phyloP scores from a whole-genome alignment of 2,113 vertebrate genomes.

The Chaetorhynchus papuensis region DNA sequence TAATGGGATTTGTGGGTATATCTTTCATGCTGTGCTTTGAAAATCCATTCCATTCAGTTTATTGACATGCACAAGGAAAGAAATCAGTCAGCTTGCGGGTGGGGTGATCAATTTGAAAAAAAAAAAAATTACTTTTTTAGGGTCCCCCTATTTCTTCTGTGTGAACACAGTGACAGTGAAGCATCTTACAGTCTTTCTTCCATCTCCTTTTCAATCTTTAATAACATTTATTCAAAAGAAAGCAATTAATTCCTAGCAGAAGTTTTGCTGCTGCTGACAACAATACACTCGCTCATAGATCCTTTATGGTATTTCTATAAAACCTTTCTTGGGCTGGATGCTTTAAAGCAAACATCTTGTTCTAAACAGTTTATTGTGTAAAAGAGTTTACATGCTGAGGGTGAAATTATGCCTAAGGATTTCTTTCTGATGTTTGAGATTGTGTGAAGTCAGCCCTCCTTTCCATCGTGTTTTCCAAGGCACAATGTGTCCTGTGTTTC shows the following conservation, averaged over 20 bases:
- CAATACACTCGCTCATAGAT: neutral
- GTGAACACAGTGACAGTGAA: neutral
- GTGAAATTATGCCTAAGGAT: neutral
- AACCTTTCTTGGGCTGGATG: neutral
- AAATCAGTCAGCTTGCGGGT: slow-evolving; percentile 30
- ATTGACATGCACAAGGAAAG: slow-evolving; percentile 25
- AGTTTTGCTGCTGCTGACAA: neutral
- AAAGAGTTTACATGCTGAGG: neutral
- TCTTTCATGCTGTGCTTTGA: slow-evolving; percentile 65
- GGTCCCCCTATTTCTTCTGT: neutral
- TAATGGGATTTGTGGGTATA: slow-evolving; percentile 68
- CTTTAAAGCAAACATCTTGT: neutral
- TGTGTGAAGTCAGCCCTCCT: neutral
- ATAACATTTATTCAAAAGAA: slow-evolving; percentile 2
- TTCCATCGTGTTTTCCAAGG: neutral
- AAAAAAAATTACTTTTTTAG: neutral
- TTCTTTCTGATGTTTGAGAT: neutral
- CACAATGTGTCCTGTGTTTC: accelerated
- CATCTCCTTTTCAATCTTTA: neutral
- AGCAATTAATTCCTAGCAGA: neutral
- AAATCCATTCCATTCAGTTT: slow-evolving; percentile 63
- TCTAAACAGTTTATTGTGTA: neutral
- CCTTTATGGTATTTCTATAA: neutral
- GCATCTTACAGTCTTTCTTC: neutral
- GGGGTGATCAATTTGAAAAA: neutral